phyloP scores from a whole-genome alignment of 2,113 vertebrate genomes.

The Physeter macrocephalus region DNA sequence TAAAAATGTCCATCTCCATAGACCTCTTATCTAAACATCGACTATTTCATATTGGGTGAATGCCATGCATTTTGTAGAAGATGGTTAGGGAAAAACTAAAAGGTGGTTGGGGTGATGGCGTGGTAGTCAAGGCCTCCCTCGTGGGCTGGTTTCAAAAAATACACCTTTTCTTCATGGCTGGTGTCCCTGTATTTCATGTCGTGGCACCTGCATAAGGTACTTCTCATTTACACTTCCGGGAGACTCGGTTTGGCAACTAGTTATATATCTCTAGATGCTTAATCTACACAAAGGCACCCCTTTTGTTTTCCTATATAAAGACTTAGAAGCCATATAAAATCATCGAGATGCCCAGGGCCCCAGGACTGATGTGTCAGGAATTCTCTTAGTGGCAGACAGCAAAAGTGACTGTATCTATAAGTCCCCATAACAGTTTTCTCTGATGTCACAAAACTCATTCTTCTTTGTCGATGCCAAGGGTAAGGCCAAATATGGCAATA shows the following conservation, averaged over 20 bases:
- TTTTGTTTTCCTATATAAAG: not conserved
- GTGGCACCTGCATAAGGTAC: not conserved
- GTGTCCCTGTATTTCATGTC: not conserved
- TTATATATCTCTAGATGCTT: not conserved
- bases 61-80: slow-evolving; percentile 21
- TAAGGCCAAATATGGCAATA: not conserved
- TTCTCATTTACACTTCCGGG: not conserved
- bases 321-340: not conserved
- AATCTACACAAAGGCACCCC: not conserved
- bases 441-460: slow-evolving; percentile 44
- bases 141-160: not conserved
- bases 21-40: slow-evolving; percentile 51
- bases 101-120: rapidly evolving
- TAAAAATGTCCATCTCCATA: slow-evolving; percentile 45
- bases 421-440: not conserved
- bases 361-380: not conserved
- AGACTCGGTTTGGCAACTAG: not conserved
- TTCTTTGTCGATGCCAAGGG: slow-evolving; percentile 25
- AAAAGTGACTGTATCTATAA: not conserved
- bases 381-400: not conserved
- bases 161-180: not conserved
- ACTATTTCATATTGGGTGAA: not conserved
- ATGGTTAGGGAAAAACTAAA: not conserved
- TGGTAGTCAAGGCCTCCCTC: not conserved
- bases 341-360: no score